Evolutionary conservation across 1,140 invertebrate species (phyloP).

Genomic region (Parasteatoda tepidariorum): DNA sequence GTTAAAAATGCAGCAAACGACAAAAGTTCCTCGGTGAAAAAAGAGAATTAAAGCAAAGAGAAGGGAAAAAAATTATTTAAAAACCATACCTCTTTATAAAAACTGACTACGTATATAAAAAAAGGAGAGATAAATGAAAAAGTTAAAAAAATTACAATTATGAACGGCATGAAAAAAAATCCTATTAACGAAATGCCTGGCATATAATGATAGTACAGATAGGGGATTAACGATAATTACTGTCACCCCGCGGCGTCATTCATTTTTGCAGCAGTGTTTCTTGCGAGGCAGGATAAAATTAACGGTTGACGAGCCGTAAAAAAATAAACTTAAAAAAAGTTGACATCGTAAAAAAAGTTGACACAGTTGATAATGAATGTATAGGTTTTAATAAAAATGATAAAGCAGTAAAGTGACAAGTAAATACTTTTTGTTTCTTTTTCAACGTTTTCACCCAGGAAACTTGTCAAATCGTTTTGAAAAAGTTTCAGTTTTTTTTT

Average conservation of each 20-base stretch:
- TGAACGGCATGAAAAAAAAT: conserved; percentile 42
- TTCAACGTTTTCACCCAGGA: not conserved
- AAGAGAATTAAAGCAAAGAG: conserved; percentile 1
- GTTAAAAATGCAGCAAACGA: conserved; percentile 3
- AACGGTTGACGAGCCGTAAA: conserved; percentile 8
- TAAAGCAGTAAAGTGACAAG: conserved; percentile 14
- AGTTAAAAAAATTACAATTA: conserved; percentile 39
- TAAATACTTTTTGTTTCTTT: not conserved
- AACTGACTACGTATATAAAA: conserved; percentile 1
- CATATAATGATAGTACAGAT: conserved; percentile 54
- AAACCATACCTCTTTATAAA: conserved; percentile 13
- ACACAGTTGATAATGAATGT: conserved; percentile 60
- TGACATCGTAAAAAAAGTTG: conserved; percentile 20
- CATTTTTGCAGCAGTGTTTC: conserved; percentile 37
- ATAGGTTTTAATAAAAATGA: conserved; percentile 58
- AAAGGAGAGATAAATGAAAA: not conserved
- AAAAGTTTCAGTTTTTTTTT: not conserved
- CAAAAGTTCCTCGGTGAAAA: conserved; percentile 4
- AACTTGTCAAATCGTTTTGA: conserved; percentile 24
- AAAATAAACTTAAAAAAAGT: not conserved
- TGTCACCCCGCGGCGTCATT: conserved; percentile 48
- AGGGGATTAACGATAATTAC: conserved; percentile 60
- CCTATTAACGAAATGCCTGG: conserved; percentile 56
- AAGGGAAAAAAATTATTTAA: conserved; percentile 11
- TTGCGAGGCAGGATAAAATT: conserved; percentile 23